A percentile compares a stretch with the other conserved stretches of the same genome.
phyloP scores from a whole-genome alignment of 2,888 invertebrate species.

The Lucinisca nassula region DNA sequence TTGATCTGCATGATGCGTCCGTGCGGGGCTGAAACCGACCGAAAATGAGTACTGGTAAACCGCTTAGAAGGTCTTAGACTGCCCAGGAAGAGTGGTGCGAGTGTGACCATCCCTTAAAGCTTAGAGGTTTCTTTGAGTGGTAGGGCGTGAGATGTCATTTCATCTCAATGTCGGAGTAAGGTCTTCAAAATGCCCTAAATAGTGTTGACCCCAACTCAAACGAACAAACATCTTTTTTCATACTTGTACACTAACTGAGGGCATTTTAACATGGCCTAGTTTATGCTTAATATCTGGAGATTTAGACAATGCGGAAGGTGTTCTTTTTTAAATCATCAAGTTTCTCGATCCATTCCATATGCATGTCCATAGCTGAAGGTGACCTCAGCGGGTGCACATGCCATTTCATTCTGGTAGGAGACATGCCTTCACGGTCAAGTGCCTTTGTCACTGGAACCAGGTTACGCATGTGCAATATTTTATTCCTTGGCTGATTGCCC shows the following conservation, averaged over 20 bases:
- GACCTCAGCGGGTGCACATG: conserved; percentile 63
- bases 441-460: conserved; percentile 73
- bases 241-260: not conserved
- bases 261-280: not conserved
- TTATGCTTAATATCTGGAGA: not conserved
- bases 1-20: too few species aligned
- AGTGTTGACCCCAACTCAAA: too few species aligned
- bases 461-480: conserved; percentile 34
- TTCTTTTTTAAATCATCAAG: conserved; percentile 67
- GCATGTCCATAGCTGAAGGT: conserved; percentile 59
- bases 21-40: too few species aligned
- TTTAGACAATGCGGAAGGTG: not conserved
- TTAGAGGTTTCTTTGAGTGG: too few species aligned
- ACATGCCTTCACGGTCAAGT: conserved; percentile 66
- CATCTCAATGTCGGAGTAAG: too few species aligned
- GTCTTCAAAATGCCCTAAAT: too few species aligned
- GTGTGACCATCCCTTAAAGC: too few species aligned
- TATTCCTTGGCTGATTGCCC: conserved; percentile 2
- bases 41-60: too few species aligned
- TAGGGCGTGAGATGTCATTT: too few species aligned
- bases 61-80: too few species aligned
- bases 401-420: conserved; percentile 69
- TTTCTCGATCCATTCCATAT: conserved; percentile 72
- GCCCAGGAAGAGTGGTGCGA: too few species aligned
- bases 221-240: too few species aligned